Percentiles rank a stretch among this genome's conserved stretches.
Evolutionary conservation across 2,888 invertebrate species (phyloP).

Genomic region (Dicyrtoma fusca): DNA sequence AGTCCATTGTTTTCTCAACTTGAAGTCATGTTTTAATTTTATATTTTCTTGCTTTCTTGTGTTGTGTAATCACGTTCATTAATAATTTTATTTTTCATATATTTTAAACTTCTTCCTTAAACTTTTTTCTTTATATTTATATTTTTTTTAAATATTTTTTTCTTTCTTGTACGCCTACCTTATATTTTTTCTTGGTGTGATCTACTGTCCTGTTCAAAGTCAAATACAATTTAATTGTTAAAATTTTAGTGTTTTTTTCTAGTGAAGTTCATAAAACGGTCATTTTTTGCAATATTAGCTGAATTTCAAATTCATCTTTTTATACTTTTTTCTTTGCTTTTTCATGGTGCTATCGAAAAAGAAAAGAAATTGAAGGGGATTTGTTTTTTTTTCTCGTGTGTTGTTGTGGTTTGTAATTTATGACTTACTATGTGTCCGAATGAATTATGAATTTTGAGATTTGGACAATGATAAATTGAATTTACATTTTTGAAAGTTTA

Average conservation of each 20-base stretch:
- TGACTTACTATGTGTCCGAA: slow-evolving; percentile 6
- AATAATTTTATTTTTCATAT: slow-evolving; percentile 23
- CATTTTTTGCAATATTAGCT: slow-evolving; percentile 10
- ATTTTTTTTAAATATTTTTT: not conserved
- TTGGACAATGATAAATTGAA: too few relatives aligned
- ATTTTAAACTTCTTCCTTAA: slow-evolving; percentile 10
- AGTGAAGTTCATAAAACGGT: slow-evolving; percentile 9
- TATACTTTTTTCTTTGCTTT: not conserved
- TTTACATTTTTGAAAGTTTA: not conserved
- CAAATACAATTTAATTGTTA: too few relatives aligned
- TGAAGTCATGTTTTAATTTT: slow-evolving; percentile 12
- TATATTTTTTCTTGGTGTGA: slow-evolving; percentile 7
- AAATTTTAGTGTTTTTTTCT: slow-evolving; percentile 10
- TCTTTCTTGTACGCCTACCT: not conserved
- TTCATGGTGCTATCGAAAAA: slow-evolving; percentile 13
- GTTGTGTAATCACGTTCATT: slow-evolving; percentile 5
- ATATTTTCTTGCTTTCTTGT: slow-evolving; percentile 14
- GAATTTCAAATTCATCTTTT: too few relatives aligned
- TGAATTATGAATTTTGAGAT: not conserved
- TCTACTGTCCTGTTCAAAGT: slow-evolving; percentile 29
- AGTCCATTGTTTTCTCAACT: slow-evolving; percentile 32
- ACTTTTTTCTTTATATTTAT: not conserved
- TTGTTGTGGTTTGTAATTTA: slow-evolving; percentile 3
- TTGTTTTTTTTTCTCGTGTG: too few relatives aligned
- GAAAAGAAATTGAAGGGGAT: slow-evolving; percentile 4